Conservation (phyloP, 2,113 vertebrate genomes). For the Salvelinus namaycush region DNA sequence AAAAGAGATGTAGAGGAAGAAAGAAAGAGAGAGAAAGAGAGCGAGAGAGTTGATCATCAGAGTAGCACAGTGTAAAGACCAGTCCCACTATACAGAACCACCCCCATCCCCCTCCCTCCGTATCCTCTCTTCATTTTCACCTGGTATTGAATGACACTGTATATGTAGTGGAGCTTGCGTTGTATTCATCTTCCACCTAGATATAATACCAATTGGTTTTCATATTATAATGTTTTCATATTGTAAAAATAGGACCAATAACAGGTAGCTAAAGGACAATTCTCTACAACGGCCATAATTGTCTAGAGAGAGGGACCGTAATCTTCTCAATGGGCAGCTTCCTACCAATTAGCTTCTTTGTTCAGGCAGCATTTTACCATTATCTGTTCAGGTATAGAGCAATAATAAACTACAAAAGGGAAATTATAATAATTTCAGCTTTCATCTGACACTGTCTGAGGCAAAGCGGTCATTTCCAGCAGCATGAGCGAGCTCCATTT, state of each 20-base stretch:
- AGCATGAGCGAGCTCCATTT: too few species aligned
- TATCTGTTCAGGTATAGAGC: background rate
- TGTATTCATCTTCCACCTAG: too few species aligned
- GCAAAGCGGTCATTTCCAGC: too few species aligned
- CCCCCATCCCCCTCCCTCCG: background rate
- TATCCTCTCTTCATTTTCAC: too few species aligned
- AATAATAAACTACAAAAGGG: background rate
- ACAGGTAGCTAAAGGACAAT: background rate
- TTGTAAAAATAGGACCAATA: background rate
- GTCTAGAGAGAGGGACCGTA: background rate
- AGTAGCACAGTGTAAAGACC: background rate
- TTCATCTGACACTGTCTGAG: too few species aligned
- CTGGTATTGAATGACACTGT: background rate
- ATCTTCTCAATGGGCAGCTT: background rate
- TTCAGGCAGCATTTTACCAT: background rate
- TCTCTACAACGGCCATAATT: background rate
- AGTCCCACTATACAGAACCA: background rate
- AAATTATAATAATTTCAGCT: constrained; percentile 1
- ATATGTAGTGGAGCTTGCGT: too few species aligned
- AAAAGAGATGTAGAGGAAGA: background rate
- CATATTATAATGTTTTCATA: background rate
- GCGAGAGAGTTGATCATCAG: constrained; percentile 17
- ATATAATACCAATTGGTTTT: background rate
- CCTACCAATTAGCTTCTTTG: background rate
- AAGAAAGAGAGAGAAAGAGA: background rate